Conservation (phyloP, 2,888 invertebrate genomes). For the Drosophila yooni region DNA sequence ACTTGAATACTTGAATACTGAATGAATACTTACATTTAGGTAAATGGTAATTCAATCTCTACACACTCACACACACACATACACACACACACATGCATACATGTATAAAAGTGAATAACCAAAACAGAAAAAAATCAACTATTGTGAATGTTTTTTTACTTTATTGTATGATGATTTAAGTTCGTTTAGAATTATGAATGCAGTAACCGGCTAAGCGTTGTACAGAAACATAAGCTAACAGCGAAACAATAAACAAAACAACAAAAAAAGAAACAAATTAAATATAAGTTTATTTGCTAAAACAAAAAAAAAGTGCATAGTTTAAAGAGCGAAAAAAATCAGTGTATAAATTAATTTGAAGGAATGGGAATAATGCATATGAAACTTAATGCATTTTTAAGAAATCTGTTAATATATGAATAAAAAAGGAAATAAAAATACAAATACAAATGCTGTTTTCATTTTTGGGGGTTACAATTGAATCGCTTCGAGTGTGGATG, state of each 20-base stretch:
- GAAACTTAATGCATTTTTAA: conserved; percentile 82
- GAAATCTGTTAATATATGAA: conserved; percentile 84
- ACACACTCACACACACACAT: conserved; percentile 26
- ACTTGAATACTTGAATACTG: conserved; percentile 61
- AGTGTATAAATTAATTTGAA: conserved; percentile 64
- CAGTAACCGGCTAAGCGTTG: conserved; percentile 28
- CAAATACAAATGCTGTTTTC: conserved; percentile 10
- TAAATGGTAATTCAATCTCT: conserved; percentile 60
- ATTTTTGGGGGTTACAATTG: conserved; percentile 11
- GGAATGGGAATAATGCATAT: conserved; percentile 67
- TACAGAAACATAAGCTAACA: conserved; percentile 40
- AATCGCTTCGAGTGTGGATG: not conserved
- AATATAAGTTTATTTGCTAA: conserved; percentile 66
- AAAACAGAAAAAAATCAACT: conserved; percentile 36
- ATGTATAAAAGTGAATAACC: conserved; percentile 25
- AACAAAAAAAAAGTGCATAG: conserved; percentile 30
- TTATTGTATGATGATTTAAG: conserved; percentile 42
- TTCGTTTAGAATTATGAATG: conserved; percentile 40
- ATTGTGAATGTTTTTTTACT: conserved; percentile 65
- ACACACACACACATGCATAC: conserved; percentile 23
- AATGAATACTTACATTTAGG: conserved; percentile 39
- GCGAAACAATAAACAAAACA: conserved; percentile 39
- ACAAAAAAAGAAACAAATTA: conserved; percentile 15
- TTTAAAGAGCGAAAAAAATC: conserved; percentile 36
- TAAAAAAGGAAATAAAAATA: conserved; percentile 64